Evolutionary conservation across 1,140 invertebrate species (phyloP).

Genomic region (Solenopsis invicta): DNA sequence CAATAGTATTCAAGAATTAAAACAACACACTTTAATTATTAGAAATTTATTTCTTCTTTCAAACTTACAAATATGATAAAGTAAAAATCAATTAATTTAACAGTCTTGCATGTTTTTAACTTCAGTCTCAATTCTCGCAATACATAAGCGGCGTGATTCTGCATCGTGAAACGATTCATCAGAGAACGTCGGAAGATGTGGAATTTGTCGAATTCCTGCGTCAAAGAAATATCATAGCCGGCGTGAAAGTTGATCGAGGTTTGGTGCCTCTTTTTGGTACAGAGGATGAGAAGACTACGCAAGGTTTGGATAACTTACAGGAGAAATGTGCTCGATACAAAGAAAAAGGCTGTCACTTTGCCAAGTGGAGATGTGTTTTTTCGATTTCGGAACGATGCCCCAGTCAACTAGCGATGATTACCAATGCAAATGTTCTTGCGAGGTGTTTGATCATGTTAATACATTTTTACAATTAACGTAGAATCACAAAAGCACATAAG

Average conservation of each 20-base stretch:
- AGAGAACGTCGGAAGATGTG: slow-evolving; percentile 95
- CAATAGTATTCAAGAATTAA: too few relatives aligned
- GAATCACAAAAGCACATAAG: background rate
- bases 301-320: slow-evolving; percentile 97
- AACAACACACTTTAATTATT: too few relatives aligned
- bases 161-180: slow-evolving; percentile 99
- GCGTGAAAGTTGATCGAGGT: slow-evolving; percentile 97
- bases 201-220: slow-evolving; percentile 94
- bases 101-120: background rate
- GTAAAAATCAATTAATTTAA: background rate
- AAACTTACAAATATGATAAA: background rate
- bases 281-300: slow-evolving; percentile 97
- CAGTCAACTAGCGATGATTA: slow-evolving; percentile 94
- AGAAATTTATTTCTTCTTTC: background rate
- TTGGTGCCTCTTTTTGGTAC: slow-evolving; percentile 96
- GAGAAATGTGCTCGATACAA: slow-evolving; percentile 99
- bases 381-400: slow-evolving; percentile 97
- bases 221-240: slow-evolving; percentile 94
- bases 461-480: background rate
- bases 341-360: slow-evolving; percentile 98
- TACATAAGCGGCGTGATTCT: slow-evolving; percentile 97
- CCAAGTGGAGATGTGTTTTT: slow-evolving; percentile 99
- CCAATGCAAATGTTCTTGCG: slow-evolving; percentile 98
- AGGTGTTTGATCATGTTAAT: slow-evolving; percentile 44
- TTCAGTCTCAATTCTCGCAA: slow-evolving; percentile 81